Percentiles rank a stretch among this genome's conserved stretches.
Conservation (phyloP, 1,140 invertebrate genomes). For the Drosophila lini region DNA sequence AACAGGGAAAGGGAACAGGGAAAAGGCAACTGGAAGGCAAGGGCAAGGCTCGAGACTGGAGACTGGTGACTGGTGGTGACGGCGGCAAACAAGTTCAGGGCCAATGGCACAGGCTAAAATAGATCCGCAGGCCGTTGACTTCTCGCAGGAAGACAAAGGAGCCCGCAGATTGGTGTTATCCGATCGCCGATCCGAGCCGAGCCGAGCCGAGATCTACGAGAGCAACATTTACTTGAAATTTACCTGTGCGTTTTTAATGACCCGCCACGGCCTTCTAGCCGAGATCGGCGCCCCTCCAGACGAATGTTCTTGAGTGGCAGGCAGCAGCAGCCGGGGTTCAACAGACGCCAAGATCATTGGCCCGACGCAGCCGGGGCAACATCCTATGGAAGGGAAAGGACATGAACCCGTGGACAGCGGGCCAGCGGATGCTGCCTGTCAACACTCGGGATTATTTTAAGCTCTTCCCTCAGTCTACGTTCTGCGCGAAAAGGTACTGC, state of each 20-base stretch:
- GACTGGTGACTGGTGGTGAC: not conserved
- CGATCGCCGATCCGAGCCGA: constrained; percentile 7
- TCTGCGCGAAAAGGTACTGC: not conserved
- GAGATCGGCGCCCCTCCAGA: constrained; percentile 12
- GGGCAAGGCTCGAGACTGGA: constrained; percentile 1
- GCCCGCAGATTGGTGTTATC: not conserved
- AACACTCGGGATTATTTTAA: constrained; percentile 46
- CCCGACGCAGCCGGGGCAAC: constrained; percentile 32
- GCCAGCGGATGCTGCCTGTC: constrained; percentile 40
- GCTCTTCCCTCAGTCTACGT: not conserved
- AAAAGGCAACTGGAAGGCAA: constrained; percentile 4
- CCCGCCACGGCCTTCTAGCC: constrained; percentile 28
- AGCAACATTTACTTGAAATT: constrained; percentile 44
- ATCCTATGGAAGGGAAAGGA: constrained; percentile 54
- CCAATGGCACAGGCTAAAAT: constrained; percentile 62
- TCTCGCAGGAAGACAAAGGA: constrained; percentile 40
- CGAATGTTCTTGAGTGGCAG: constrained; percentile 41
- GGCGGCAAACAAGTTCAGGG: constrained; percentile 63
- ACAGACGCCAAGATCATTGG: constrained; percentile 57
- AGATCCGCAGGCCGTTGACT: constrained; percentile 59
- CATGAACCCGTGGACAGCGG: constrained; percentile 37
- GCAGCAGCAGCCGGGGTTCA: constrained; percentile 10
- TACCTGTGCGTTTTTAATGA: constrained; percentile 62
- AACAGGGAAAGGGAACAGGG: not conserved
- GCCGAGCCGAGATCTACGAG: constrained; percentile 38